Evolutionary conservation across 2,797 vertebrate species (phyloP), one percentile per base, ranked within the genome.

Genomic region (Diplodus sargus): DNA sequence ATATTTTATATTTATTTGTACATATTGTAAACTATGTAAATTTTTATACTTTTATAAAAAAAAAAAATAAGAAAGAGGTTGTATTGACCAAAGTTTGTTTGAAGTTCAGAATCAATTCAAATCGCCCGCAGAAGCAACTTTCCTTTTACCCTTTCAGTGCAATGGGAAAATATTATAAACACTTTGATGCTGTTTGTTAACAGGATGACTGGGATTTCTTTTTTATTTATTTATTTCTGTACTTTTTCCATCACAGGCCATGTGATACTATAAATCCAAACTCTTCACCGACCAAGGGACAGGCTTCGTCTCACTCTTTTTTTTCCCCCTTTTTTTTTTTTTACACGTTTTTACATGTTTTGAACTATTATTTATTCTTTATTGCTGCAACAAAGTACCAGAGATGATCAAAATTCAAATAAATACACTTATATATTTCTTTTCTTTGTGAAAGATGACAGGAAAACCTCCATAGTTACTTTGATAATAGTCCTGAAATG

Each of bases 1-100:
- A 81, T 88, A 6, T 60, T 70, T 25, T 85, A 76, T 93, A 93
- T 93, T 92, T 94, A 93, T 94, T 91, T 95, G 86, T 92, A 92
- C 68, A 91, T 91, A 74, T 52, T 86, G 81, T 92, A 82, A 80
- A 79, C 4, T 47, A 78, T 94, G 92, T 94, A 87, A 89, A 93
- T 91, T 88, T 87, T 76, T 3, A 88, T 45, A 45, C 15, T 14
- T 45, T 45, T 16, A 45, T 45, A 14, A 14, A 14, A 70, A 87
- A 25, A 25, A 25, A 25, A 25, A 25, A 25, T n/a, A 25, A 25
- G 25, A 3, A 82, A 59, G 8, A 62, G 22, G 28, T 80, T 86
- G 82, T 86, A 74, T 67, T 83, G 60, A 68, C 45, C 17, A 74
- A 42, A 64, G 76, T 74, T 81, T 82, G 42, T 86, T 83, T 86